Conservation (phyloP, 1,140 invertebrate species). For the Habropoda laboriosa region DNA sequence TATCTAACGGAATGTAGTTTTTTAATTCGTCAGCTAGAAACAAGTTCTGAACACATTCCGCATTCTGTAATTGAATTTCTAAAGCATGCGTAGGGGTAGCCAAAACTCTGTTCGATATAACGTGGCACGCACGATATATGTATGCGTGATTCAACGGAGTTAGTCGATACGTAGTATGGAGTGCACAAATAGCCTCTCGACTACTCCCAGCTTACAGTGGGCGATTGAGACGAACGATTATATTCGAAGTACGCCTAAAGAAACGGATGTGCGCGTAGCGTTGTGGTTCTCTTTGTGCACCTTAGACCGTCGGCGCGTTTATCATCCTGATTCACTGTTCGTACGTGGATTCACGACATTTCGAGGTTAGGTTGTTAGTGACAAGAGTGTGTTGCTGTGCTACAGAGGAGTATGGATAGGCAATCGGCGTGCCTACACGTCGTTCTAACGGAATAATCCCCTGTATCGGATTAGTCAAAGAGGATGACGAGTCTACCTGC, state of each 20-base stretch:
- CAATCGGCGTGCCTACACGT: slow-evolving; percentile 33
- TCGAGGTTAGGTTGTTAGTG: slow-evolving; percentile 41
- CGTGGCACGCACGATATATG: not conserved
- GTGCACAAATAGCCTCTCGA: slow-evolving; percentile 67
- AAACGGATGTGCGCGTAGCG: slow-evolving; percentile 55
- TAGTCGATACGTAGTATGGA: slow-evolving; percentile 60
- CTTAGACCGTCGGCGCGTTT: not conserved
- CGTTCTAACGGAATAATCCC: slow-evolving; percentile 46
- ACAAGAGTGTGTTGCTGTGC: not conserved
- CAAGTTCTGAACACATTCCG: not conserved
- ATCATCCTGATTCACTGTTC: not conserved
- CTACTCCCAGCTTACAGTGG: slow-evolving; percentile 53
- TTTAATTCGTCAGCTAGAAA: not conserved
- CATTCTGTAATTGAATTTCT: slow-evolving; percentile 9
- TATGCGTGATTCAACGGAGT: slow-evolving; percentile 41
- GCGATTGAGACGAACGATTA: slow-evolving; percentile 56
- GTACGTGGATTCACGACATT: slow-evolving; percentile 9
- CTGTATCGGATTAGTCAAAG: slow-evolving; percentile 21
- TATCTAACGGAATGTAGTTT: not conserved
- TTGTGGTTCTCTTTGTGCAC: slow-evolving; percentile 24
- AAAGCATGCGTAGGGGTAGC: slow-evolving; percentile 19
- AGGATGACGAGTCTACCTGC: slow-evolving; percentile 57
- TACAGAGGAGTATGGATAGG: not conserved
- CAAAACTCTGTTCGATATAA: slow-evolving; percentile 36
- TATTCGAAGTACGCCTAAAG: slow-evolving; percentile 59